Evolutionary conservation across 92 coral and sea anemone species (phyloP), one percentile per base, ranked within the genome.

Genomic region (Paragorgia papillata): DNA sequence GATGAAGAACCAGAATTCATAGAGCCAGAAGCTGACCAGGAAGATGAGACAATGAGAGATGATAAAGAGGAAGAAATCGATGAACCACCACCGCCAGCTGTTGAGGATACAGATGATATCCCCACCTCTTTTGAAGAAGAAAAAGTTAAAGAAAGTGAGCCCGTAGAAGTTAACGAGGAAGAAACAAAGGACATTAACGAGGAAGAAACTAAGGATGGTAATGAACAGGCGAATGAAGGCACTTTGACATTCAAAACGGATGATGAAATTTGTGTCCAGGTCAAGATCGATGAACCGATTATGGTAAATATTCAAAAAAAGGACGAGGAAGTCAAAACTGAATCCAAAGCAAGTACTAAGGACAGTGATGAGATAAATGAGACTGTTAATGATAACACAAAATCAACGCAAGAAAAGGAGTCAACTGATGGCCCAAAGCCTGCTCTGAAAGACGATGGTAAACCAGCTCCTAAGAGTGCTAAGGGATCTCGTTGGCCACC

Each of bases 401-500:
- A 27, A 0, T 25, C 9, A n/a, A 25, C n/a, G 25, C 32, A 46
- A 46, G 53, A 46, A 46, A 15, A 46, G 7, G 53, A 46, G 53
- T 46, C 53, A 2, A 46, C 53, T 6, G 53, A 46, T 46, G 53
- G 53, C 2, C 4, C 4, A 37, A 37, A 37, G 9, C 4, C 5
- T 37, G 4, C 43, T 3, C 43, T 9, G 4, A 37, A 37, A 37
- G 43, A 37, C 43, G 9, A 9, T 37, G 53, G 9, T 7, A 46
- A 46, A 15, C 3, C 32, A 19, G 37, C 64, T 58, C 37, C 64
- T 2, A 58, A 58, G 17, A 32, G 33, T 12, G 7, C 30, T 14
- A n/a, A 20, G 13, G 22, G 37, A 14, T 44, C 57, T 2, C 34
- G 57, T 33, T 67, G 75, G 75, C 59, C 75, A 3, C 59, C 75